Percentiles rank a stretch among this genome's conserved stretches.
These are phyloP conservation scores for Drosophila fuyamai DNA, from an alignment of 1,140 invertebrate genomes.

Conservation along the genomic window DNA sequence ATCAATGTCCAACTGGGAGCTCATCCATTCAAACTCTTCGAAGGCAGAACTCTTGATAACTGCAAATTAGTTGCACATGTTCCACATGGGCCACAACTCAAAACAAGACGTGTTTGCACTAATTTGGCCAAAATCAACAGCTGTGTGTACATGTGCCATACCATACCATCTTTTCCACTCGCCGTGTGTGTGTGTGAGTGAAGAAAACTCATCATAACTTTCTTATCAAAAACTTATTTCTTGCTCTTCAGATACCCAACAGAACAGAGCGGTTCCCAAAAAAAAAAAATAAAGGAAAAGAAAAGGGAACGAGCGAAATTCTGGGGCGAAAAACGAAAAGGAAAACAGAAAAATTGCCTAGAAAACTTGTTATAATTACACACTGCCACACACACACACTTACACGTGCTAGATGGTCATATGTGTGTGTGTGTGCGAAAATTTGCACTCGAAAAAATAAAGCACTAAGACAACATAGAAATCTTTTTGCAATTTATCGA, in stretches of 20 bases:
- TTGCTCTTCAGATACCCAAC: slow-evolving; percentile 51
- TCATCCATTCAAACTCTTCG: background rate
- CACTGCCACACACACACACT: slow-evolving; percentile 16
- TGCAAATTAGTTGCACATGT: slow-evolving; percentile 82
- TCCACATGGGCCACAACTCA: slow-evolving; percentile 65
- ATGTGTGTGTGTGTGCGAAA: slow-evolving; percentile 25
- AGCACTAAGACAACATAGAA: background rate
- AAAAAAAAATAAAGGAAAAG: slow-evolving; percentile 5
- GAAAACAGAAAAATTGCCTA: slow-evolving; percentile 63
- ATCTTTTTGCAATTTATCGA: no score
- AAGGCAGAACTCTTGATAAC: slow-evolving; percentile 47
- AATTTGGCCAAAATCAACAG: slow-evolving; percentile 83
- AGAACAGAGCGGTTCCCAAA: slow-evolving; percentile 14
- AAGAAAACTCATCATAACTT: slow-evolving; percentile 82
- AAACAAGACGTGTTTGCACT: slow-evolving; percentile 82
- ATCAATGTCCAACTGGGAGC: background rate
- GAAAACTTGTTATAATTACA: slow-evolving; percentile 83
- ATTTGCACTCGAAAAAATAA: slow-evolving; percentile 4
- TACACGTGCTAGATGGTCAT: slow-evolving; percentile 18
- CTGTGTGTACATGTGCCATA: slow-evolving; percentile 70
- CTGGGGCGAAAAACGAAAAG: slow-evolving; percentile 22
- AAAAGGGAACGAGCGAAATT: slow-evolving; percentile 3
- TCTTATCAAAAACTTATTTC: slow-evolving; percentile 81
- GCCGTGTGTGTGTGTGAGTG: slow-evolving; percentile 34
- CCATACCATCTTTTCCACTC: slow-evolving; percentile 11